phyloP scores from a whole-genome alignment of 2,113 vertebrate species.

The Eolophus roseicapilla region DNA sequence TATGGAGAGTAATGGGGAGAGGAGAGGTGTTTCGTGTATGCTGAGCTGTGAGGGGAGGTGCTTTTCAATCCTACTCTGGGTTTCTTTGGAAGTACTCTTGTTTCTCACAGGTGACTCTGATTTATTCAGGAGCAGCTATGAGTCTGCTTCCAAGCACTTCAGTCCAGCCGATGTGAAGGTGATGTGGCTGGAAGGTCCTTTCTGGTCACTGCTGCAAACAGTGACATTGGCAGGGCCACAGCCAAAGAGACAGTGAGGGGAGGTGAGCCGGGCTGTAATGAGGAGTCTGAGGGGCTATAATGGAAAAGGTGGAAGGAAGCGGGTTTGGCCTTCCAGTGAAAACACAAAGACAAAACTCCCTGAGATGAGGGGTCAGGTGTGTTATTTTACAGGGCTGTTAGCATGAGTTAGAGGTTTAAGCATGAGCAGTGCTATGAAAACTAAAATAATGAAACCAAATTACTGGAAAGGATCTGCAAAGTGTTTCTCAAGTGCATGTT shows the following conservation, averaged over 20 bases:
- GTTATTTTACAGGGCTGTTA: background rate
- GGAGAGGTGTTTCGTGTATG: accelerated
- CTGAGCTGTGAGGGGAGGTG: background rate
- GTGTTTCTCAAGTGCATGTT: background rate
- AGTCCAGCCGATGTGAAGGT: conserved; percentile 75
- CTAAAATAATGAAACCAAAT: background rate
- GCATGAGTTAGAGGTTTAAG: background rate
- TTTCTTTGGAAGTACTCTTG: background rate
- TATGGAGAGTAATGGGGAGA: too few species aligned
- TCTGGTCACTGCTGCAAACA: conserved; percentile 80
- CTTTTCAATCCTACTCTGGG: background rate
- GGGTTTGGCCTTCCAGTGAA: background rate
- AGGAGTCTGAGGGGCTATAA: too few species aligned
- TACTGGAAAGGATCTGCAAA: background rate
- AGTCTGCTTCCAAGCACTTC: conserved; percentile 78
- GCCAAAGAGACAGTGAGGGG: conserved; percentile 77
- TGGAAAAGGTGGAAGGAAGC: background rate
- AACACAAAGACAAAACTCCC: accelerated
- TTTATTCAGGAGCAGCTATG: conserved; percentile 76
- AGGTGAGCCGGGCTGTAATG: conserved; percentile 38
- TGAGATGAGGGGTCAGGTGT: accelerated
- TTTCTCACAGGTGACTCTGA: background rate
- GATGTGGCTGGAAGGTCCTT: conserved; percentile 76
- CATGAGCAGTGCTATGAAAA: background rate
- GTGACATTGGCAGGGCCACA: conserved; percentile 81